phyloP scores from a whole-genome alignment of 2,888 invertebrate genomes.

The Scaptomyza caliginosa region DNA sequence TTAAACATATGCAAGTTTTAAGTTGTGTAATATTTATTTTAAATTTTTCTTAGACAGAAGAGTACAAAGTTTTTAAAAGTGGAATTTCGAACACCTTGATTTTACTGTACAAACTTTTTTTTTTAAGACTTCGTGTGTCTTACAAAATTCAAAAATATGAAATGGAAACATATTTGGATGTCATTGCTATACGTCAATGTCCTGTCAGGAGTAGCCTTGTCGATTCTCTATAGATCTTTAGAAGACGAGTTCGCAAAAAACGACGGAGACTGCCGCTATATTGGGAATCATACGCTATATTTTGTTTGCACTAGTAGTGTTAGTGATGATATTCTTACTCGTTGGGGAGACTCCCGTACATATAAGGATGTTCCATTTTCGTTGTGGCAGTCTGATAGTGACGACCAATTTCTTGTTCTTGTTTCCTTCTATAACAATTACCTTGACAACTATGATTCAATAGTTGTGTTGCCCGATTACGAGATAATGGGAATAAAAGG shows the following conservation, averaged over 20 bases:
- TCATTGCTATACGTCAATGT: neutral
- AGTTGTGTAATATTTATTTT: no score
- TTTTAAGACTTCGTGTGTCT: no score
- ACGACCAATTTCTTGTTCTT: neutral
- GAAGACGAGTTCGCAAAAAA: neutral
- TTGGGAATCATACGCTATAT: neutral
- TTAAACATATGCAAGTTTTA: neutral
- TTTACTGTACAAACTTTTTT: no score
- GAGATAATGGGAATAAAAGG: rapidly evolving
- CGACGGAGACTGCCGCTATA: neutral
- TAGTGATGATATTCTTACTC: rapidly evolving
- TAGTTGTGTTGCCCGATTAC: neutral
- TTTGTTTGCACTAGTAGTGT: neutral
- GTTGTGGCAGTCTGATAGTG: neutral
- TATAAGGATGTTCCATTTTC: neutral
- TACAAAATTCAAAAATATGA: neutral
- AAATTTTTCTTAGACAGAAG: no score
- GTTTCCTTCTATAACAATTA: neutral
- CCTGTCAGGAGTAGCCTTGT: neutral
- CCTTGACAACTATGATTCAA: neutral
- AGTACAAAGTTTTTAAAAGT: no score
- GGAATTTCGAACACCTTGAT: no score
- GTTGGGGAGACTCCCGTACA: neutral
- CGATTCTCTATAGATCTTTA: neutral
- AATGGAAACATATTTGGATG: neutral